A percentile compares a stretch with the other conserved stretches of the same genome.
phyloP scores from a whole-genome alignment of 2,797 vertebrate genomes.

The Geotria australis region DNA sequence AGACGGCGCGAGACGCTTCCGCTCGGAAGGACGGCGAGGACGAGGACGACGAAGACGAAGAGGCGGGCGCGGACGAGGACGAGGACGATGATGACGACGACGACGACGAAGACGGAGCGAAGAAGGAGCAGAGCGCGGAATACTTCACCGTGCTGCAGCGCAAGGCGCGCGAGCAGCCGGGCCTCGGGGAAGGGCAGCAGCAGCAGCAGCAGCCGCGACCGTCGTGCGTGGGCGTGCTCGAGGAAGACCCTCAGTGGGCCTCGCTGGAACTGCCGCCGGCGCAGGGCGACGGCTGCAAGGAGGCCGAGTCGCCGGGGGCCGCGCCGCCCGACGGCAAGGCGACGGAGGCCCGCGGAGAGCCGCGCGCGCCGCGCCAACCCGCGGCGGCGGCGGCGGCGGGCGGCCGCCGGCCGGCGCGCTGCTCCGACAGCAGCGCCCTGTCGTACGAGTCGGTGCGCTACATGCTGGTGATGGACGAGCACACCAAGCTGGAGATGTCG shows the following conservation, averaged over 20 bases:
- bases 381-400: too few relatives aligned
- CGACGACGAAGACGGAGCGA: background rate
- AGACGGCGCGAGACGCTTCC: background rate
- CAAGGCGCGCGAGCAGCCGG: too few relatives aligned
- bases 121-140: background rate
- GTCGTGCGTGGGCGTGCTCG: background rate
- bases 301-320: too few relatives aligned
- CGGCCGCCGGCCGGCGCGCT: background rate
- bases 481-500: slow-evolving; percentile 76
- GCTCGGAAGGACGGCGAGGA: background rate
- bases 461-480: slow-evolving; percentile 90
- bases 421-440: slow-evolving; percentile 9
- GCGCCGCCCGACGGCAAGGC: too few relatives aligned
- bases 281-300: too few relatives aligned
- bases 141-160: too few relatives aligned
- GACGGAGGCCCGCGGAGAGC: too few relatives aligned
- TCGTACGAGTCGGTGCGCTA: slow-evolving; percentile 88
- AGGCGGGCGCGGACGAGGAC: background rate
- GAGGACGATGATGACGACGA: background rate
- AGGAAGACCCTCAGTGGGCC: background rate
- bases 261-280: too few relatives aligned
- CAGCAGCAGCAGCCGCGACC: too few relatives aligned
- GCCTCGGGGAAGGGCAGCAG: too few relatives aligned
- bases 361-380: too few relatives aligned
- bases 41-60: background rate